Evolutionary conservation across 2,888 invertebrate genomes (phyloP).

Genomic region (Tetragnatha montana): DNA sequence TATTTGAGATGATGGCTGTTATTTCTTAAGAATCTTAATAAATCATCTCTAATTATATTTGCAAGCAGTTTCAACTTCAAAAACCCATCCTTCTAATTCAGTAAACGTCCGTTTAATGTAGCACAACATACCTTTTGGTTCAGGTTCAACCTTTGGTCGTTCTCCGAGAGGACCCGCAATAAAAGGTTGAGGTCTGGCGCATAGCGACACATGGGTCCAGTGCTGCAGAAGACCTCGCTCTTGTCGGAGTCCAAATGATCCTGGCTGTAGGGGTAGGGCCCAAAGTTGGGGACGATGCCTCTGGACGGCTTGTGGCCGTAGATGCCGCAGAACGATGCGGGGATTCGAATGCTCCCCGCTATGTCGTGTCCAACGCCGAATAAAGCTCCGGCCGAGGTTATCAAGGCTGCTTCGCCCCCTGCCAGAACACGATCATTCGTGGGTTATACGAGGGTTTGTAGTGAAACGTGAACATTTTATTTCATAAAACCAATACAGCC

Average conservation of each 20-base stretch:
- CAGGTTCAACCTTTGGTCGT: constrained; percentile 30
- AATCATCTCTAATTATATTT: too few relatives aligned
- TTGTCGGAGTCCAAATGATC: constrained; percentile 78
- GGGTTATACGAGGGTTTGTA: too few relatives aligned
- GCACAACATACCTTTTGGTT: constrained; percentile 12
- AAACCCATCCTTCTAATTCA: too few relatives aligned
- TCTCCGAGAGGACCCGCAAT: constrained; percentile 80
- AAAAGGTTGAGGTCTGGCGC: constrained; percentile 89
- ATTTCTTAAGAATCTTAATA: too few relatives aligned
- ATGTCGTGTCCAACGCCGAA: constrained; percentile 78
- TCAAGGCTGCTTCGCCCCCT: constrained; percentile 77
- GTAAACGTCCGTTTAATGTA: too few relatives aligned
- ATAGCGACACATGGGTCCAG: constrained; percentile 91
- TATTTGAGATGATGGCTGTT: too few relatives aligned
- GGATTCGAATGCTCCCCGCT: constrained; percentile 78
- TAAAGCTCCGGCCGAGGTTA: constrained; percentile 76
- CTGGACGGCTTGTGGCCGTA: constrained; percentile 78
- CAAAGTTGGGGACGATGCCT: constrained; percentile 66
- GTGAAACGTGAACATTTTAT: too few relatives aligned
- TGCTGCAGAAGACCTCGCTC: constrained; percentile 84
- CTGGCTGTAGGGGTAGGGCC: not conserved
- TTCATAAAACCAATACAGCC: too few relatives aligned
- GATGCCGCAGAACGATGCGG: constrained; percentile 78
- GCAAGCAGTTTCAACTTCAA: too few relatives aligned
- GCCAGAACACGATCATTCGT: too few relatives aligned